Base-by-base conservation (phyloP, 2,888 invertebrate genomes). In the Actias luna region DNA sequence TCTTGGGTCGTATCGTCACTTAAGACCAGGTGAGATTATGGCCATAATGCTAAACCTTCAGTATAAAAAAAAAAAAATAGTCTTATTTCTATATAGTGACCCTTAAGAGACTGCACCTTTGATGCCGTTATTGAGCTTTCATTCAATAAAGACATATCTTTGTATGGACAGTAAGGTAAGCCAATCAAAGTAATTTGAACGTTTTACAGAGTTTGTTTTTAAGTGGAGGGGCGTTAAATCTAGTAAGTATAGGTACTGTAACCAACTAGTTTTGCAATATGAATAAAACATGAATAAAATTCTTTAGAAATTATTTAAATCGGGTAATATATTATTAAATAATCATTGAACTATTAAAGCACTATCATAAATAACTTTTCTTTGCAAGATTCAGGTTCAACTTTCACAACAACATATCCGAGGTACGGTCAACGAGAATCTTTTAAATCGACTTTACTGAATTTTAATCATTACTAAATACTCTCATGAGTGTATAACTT, bases 311-410 rank as follows among this genome's bases (percentile, higher is more conserved):
- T 25, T 31, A 33, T 14, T 22, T 31, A 35, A 2, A 22, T 39
- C 35, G 10, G 10, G 10, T 50, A 10, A 50, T 50, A 25, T 4
- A 50, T 50, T 50, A 22, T 50, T 10, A n/a, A 42, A 42, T 50
- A 50, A 50, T 50, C 46, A 12, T 25, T 12, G 2, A 4, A 12
- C 55, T n/a, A 29, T 55, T 55, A 55, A 29, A 29, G 55, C 29
- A 29, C n/a, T 29, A n/a, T 25, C 46, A 22, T 50, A 50, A 50
- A 58, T 25, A 35, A 58, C 35, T 58, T 58, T 58, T 58, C 25
- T 35, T 58, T 27, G 29, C n/a, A 29, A 55, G 14, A 16, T 55
- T 29, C 55, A 29, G 55, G n/a, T 29, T 55, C 29, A 55, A 55
- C 55, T 55, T 55, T 55, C 55, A 55, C 55, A 29, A 18, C 29